Percentiles rank a stretch among this genome's conserved stretches.
Conservation (phyloP, 2,888 invertebrate species). For the Sminthurides aquaticus region DNA sequence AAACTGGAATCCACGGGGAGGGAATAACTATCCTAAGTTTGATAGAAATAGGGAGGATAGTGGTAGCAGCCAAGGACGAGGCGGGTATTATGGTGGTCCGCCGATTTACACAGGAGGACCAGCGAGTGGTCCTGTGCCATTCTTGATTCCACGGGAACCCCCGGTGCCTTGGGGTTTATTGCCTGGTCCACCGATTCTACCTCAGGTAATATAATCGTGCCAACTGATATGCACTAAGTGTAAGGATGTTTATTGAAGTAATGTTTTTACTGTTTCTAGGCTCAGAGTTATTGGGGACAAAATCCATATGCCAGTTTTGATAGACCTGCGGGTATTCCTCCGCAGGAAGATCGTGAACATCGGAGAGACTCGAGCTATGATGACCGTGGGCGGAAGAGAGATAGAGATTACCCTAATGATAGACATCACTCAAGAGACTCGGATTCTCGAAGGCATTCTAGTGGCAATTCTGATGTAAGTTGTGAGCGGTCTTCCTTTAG, state of each 20-base stretch:
- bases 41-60: background rate
- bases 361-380: constrained; percentile 13
- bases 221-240: too few relatives aligned
- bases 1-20: background rate
- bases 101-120: too few relatives aligned
- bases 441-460: too few relatives aligned
- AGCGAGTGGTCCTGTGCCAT: background rate
- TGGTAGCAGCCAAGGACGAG: background rate
- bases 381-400: background rate
- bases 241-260: background rate
- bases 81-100: background rate
- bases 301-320: background rate
- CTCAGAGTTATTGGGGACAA: background rate
- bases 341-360: background rate
- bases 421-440: background rate
- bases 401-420: constrained; percentile 7
- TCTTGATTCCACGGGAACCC: background rate
- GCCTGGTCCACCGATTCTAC: background rate
- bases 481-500: too few relatives aligned
- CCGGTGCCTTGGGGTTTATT: background rate
- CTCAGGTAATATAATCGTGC: background rate
- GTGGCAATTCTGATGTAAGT: too few relatives aligned
- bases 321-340: background rate
- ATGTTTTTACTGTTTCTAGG: background rate
- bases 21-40: background rate